Percentiles rank a stretch among this genome's conserved stretches.
These are phyloP conservation scores for Cephus pygmeus DNA, from an alignment of 2,888 invertebrate genomes.

Conservation along the genomic window DNA sequence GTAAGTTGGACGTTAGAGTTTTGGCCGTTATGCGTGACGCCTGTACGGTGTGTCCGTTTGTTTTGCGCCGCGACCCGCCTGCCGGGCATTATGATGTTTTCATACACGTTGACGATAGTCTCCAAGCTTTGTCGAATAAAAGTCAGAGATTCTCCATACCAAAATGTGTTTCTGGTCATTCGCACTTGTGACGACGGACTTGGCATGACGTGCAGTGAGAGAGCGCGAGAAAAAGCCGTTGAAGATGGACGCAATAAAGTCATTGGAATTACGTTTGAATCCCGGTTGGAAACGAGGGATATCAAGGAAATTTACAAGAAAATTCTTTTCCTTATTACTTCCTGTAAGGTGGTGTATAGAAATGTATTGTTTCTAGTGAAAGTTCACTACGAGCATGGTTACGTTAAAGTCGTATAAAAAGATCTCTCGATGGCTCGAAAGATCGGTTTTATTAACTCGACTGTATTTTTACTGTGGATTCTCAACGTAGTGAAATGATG, in stretches of 20 bases:
- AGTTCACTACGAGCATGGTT: not conserved
- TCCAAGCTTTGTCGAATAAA: not conserved
- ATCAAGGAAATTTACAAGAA: not conserved
- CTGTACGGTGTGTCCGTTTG: not conserved
- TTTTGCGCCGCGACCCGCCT: slow-evolving; percentile 1
- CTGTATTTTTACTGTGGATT: not conserved
- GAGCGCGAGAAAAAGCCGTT: not conserved
- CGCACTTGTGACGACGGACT: not conserved
- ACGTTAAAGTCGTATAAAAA: not conserved
- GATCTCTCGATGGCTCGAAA: not conserved
- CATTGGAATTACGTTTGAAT: not conserved
- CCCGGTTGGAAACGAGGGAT: not conserved
- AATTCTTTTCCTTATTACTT: not conserved
- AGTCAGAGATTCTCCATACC: not conserved
- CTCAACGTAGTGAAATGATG: not conserved
- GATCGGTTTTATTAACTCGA: not conserved
- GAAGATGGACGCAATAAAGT: not conserved
- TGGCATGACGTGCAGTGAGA: not conserved
- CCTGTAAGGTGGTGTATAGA: not conserved
- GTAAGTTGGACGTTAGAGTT: not conserved
- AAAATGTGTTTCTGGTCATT: not conserved
- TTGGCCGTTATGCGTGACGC: slow-evolving; percentile 8
- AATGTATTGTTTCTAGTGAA: not conserved
- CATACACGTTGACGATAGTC: not conserved
- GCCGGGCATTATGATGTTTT: not conserved